Percentiles rank a stretch among this genome's conserved stretches.
phyloP scores from a whole-genome alignment of 1,140 invertebrate genomes.

The Helicorthomorpha holstii region DNA sequence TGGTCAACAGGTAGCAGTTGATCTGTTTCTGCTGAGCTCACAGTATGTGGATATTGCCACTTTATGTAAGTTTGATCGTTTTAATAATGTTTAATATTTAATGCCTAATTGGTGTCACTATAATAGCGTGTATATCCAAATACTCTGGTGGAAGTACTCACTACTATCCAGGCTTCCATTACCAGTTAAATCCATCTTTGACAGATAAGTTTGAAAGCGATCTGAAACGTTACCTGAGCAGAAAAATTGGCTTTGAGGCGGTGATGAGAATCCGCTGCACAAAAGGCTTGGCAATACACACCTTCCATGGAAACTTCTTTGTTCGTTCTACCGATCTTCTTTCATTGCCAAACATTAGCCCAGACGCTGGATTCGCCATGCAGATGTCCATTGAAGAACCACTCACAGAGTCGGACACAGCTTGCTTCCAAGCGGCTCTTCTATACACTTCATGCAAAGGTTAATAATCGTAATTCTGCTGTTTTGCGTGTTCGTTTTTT shows the following conservation, averaged over 20 bases:
- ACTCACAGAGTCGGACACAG: conserved; percentile 63
- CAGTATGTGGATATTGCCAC: conserved; percentile 90
- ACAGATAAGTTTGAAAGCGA: conserved; percentile 56
- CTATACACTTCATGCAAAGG: conserved; percentile 96
- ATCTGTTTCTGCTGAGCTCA: conserved; percentile 83
- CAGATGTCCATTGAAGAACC: conserved; percentile 90
- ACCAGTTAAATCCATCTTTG: conserved; percentile 42
- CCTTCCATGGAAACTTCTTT: conserved; percentile 99
- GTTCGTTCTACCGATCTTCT: conserved; percentile 93
- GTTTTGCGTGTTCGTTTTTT: neutral
- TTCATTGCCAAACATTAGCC: conserved; percentile 92
- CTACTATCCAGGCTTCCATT: conserved; percentile 79
- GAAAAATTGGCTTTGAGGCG: conserved; percentile 97
- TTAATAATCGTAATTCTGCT: conserved; percentile 21
- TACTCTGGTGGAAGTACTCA: conserved; percentile 89
- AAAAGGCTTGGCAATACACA: conserved; percentile 71
- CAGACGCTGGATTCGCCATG: conserved; percentile 95
- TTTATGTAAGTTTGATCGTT: conserved; percentile 45
- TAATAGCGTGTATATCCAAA: conserved; percentile 69
- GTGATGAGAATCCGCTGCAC: conserved; percentile 95
- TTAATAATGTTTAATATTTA: neutral
- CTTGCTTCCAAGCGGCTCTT: conserved; percentile 94
- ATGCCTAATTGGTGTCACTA: conserved; percentile 7
- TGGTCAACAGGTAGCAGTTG: conserved; percentile 87
- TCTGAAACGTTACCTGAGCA: conserved; percentile 73